Conservation (phyloP, 2,888 invertebrate species). For the Cheilosia scutellata region DNA sequence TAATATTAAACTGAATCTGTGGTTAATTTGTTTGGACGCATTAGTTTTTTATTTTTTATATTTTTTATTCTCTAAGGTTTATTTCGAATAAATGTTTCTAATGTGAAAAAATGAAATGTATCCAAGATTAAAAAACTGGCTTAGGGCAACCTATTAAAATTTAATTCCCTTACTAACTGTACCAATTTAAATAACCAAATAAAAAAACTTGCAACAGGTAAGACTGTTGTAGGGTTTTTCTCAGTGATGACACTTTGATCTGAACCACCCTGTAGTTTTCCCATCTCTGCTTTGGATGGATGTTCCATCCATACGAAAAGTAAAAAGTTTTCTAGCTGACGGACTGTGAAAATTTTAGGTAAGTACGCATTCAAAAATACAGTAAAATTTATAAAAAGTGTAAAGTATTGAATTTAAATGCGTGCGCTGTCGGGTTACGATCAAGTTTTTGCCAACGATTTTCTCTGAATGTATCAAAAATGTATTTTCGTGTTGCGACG, state of each 20-base stretch:
- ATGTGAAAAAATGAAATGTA: too few relatives aligned
- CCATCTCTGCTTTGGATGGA: slow-evolving; percentile 76
- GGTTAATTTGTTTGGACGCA: too few relatives aligned
- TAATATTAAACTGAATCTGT: too few relatives aligned
- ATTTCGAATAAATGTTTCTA: neutral
- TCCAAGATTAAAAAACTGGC: too few relatives aligned
- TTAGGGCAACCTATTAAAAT: too few relatives aligned
- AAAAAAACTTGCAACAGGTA: slow-evolving; percentile 48
- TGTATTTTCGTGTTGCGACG: slow-evolving; percentile 77
- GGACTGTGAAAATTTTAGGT: slow-evolving; percentile 79
- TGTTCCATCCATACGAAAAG: slow-evolving; percentile 77
- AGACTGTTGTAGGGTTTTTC: slow-evolving; percentile 42
- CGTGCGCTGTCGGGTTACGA: neutral
- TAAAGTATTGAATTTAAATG: slow-evolving; percentile 23
- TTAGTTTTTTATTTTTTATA: too few relatives aligned
- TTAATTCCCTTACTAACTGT: slow-evolving; percentile 14
- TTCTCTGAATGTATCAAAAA: slow-evolving; percentile 13
- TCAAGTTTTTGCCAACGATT: slow-evolving; percentile 12
- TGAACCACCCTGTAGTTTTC: slow-evolving; percentile 64
- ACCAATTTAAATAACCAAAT: neutral
- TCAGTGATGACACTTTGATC: slow-evolving; percentile 37
- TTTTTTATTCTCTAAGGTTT: too few relatives aligned
- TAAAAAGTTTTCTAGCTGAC: slow-evolving; percentile 77
- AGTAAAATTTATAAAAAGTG: slow-evolving; percentile 25
- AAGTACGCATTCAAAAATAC: slow-evolving; percentile 73